Percentiles rank a stretch among this genome's conserved stretches.
These are phyloP conservation scores for Lineus longissimus DNA, from an alignment of 1,140 invertebrate genomes.

Conservation along the genomic window DNA sequence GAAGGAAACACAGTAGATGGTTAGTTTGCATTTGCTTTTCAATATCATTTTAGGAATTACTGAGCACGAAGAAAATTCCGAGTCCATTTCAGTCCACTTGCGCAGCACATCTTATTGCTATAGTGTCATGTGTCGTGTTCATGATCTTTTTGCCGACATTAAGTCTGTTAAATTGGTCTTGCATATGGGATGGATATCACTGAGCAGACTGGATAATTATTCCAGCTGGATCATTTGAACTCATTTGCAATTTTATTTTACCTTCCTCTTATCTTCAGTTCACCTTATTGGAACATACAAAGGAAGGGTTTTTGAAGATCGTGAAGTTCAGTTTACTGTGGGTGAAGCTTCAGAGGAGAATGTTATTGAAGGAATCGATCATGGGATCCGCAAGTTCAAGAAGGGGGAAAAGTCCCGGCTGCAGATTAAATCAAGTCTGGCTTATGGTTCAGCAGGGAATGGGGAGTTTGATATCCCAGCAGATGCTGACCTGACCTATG, in stretches of 20 bases:
- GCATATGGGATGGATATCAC: no score
- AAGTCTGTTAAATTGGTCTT: not conserved
- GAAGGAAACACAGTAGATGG: conserved; percentile 64
- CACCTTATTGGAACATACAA: conserved; percentile 71
- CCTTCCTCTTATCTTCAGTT: conserved; percentile 59
- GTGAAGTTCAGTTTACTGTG: conserved; percentile 77
- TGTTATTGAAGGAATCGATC: conserved; percentile 79
- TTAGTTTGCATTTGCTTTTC: conserved; percentile 23
- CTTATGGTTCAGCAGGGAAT: conserved; percentile 73
- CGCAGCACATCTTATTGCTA: not conserved
- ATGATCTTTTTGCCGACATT: not conserved
- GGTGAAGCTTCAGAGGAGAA: conserved; percentile 77
- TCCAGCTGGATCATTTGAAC: no score
- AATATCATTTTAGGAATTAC: conserved; percentile 7
- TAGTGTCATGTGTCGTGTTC: not conserved
- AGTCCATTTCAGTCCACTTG: not conserved
- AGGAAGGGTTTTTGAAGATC: conserved; percentile 66
- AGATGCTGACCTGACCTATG: conserved; percentile 75
- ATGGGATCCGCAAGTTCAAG: conserved; percentile 77
- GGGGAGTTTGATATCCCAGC: conserved; percentile 72
- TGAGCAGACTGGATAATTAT: no score
- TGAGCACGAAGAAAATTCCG: not conserved
- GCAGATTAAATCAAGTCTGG: conserved; percentile 71
- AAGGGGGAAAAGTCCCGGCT: conserved; percentile 75
- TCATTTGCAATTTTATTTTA: not conserved